These are phyloP conservation scores for Pyrgilauda ruficollis DNA, from an alignment of 2,113 vertebrate species.

Conservation along the genomic window DNA sequence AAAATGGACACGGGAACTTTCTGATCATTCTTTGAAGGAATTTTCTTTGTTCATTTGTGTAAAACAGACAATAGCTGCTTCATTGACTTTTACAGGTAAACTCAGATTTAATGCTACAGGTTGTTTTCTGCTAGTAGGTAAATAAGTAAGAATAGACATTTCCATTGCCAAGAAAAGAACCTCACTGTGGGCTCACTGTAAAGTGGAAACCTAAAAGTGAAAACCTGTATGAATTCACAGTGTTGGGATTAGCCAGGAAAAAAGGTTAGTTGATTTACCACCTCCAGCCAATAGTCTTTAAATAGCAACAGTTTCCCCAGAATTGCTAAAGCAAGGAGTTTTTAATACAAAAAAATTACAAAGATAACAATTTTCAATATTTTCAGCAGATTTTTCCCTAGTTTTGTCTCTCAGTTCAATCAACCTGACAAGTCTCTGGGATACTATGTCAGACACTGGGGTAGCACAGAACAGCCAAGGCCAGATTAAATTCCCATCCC, in stretches of 20 bases:
- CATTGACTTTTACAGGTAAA: neutral
- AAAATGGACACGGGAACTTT: neutral
- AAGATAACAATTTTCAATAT: neutral
- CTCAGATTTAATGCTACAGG: neutral
- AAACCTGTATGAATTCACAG: neutral
- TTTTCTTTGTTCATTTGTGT: neutral
- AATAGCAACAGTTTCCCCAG: neutral
- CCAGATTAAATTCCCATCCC: neutral
- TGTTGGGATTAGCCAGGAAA: neutral
- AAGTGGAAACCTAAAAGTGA: neutral
- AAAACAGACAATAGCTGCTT: neutral
- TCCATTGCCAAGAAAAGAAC: neutral
- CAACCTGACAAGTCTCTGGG: rapidly evolving
- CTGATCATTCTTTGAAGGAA: neutral
- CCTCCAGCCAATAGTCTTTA: neutral
- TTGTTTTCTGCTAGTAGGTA: neutral
- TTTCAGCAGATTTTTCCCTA: neutral
- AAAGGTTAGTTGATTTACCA: neutral
- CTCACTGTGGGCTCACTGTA: neutral
- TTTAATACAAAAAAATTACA: neutral
- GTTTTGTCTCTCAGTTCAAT: neutral
- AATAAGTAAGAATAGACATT: neutral
- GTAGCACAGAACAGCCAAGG: neutral
- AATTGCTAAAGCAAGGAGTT: neutral
- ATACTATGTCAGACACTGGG: rapidly evolving